Base-by-base conservation (phyloP, 1,140 invertebrate species). In the Eurytemora carolleeae region DNA sequence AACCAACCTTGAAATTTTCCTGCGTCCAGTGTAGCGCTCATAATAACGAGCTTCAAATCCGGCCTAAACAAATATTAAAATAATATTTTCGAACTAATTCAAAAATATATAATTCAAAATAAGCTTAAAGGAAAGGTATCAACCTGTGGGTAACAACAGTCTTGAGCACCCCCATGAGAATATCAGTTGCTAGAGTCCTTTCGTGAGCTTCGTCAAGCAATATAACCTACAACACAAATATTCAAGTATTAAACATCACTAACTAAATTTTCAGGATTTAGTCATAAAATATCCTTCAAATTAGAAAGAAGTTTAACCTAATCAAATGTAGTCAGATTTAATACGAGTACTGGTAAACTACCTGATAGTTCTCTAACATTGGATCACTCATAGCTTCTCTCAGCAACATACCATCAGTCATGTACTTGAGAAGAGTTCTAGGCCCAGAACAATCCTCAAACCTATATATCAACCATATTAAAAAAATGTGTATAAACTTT, bases 351-450 rank as follows among this genome's bases (percentile, higher is more conserved):
- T n/a, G n/a, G n/a, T 44, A 44, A 17, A 56, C 62, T 24, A 80
- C 76, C 71, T 93, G 87, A 74, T 99, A 99, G 57, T 84, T 82
- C 68, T 98, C 92, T 18, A 99, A 72, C 80, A 98, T 86, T 0
- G 95, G 95, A 75, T 98, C 94, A 2, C 91, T 95, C 95, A 99
- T 98, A 0, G 90, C 95, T 77, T 99, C 96, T 61, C 96, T 77
- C 21, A 99, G 75, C 70, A 99, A 80, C 95, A 99, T 99, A 91
- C 96, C 96, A 71, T 98, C 95, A 15, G 95, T 98, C 87, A 98
- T 94, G 71, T 98, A 98, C 78, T 85, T 86, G 1, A 86, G 71
- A 52, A 97, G 75, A 0, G 96, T 99, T 72, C 87, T 91, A 0
- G 87, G 78, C 17, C 88, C 91, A 20, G 93, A 95, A 69, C 94